Conservation (phyloP, 2,113 vertebrate genomes). For the Phaethornis superciliosus region DNA sequence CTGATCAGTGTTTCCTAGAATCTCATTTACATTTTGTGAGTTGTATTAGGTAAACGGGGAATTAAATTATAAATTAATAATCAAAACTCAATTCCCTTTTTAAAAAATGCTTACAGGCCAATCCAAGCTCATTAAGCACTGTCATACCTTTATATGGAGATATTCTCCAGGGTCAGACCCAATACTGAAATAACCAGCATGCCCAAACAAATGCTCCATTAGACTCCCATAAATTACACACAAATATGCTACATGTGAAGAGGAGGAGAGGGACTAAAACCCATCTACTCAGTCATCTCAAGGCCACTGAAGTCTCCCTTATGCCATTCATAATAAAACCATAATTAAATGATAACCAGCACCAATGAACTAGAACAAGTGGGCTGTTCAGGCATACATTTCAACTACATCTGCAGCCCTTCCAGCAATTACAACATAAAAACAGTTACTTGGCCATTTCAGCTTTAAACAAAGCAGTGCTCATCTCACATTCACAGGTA, state of each 20-base stretch:
- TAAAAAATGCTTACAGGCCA: neutral
- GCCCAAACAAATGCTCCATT: neutral
- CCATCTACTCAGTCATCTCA: neutral
- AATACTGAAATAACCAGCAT: neutral
- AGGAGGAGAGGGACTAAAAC: neutral
- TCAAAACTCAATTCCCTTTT: neutral
- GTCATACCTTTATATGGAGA: conserved; percentile 7
- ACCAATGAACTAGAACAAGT: neutral
- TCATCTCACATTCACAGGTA: neutral
- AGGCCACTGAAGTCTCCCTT: neutral
- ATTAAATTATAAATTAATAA: conserved; percentile 48
- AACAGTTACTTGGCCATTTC: neutral
- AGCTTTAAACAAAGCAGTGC: neutral
- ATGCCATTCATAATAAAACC: neutral
- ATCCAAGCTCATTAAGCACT: neutral
- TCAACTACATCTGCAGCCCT: neutral
- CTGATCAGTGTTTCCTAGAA: neutral
- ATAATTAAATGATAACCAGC: neutral
- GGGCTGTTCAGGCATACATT: neutral
- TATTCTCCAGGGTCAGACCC: neutral
- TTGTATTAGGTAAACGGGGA: neutral
- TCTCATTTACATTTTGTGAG: neutral
- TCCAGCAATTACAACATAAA: neutral
- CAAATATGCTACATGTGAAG: rapidly evolving
- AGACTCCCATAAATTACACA: neutral